Evolutionary conservation across 2,797 vertebrate genomes (phyloP).

Genomic region (Rhincodon typus): DNA sequence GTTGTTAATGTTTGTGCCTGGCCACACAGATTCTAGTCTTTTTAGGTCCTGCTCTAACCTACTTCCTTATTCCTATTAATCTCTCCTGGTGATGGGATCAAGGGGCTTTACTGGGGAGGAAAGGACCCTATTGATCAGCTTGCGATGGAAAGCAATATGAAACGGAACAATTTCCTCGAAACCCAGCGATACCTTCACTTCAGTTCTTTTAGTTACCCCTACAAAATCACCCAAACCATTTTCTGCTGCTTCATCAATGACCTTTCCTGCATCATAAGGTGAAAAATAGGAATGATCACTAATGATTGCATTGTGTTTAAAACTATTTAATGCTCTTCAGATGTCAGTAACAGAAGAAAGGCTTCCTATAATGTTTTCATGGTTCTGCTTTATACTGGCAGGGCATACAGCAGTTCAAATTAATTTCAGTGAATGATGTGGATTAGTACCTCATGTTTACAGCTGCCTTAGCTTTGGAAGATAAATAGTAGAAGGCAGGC

Average conservation of each 20-base stretch:
- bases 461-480: neutral
- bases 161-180: neutral
- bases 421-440: neutral
- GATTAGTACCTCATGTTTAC: neutral
- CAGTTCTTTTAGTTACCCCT: neutral
- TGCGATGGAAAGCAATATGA: neutral
- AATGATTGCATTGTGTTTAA: too few relatives aligned
- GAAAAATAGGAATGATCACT: too few relatives aligned
- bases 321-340: too few relatives aligned
- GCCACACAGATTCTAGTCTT: neutral
- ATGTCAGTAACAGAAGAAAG: neutral
- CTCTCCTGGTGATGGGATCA: neutral
- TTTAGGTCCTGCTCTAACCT: neutral
- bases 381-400: neutral
- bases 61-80: neutral
- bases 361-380: neutral
- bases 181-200: neutral
- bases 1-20: neutral
- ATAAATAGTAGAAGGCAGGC: slow-evolving; percentile 23
- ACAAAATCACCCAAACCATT: neutral
- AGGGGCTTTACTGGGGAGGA: neutral
- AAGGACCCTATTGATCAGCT: neutral
- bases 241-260: too few relatives aligned
- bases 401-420: neutral
- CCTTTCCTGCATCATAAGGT: too few relatives aligned